Conservation (phyloP, 2,888 invertebrate genomes). For the Magallana nippona region DNA sequence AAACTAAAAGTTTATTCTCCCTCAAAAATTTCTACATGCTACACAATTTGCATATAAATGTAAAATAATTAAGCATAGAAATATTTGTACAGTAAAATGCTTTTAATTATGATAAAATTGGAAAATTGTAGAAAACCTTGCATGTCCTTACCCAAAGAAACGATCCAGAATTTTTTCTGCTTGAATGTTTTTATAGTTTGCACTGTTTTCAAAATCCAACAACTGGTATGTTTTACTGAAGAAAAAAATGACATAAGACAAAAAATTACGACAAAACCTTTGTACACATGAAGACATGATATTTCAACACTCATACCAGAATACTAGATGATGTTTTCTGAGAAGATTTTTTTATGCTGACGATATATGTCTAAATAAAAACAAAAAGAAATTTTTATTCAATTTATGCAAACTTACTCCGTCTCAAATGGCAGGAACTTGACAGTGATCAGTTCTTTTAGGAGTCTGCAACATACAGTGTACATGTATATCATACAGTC, state of each 20-base stretch:
- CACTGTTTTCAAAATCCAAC: slow-evolving; percentile 75
- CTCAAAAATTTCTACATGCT: background rate
- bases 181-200: slow-evolving; percentile 75
- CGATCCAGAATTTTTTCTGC: slow-evolving; percentile 75
- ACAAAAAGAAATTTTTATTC: too few species aligned
- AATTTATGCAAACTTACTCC: slow-evolving; percentile 67
- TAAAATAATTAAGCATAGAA: too few species aligned
- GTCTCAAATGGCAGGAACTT: slow-evolving; percentile 75
- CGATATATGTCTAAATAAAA: background rate
- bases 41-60: too few species aligned
- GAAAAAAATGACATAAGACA: slow-evolving; percentile 43
- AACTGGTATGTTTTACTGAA: slow-evolving; percentile 75
- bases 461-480: slow-evolving; percentile 63
- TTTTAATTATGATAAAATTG: too few species aligned
- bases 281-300: too few species aligned
- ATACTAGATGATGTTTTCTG: too few species aligned
- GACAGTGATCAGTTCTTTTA: slow-evolving; percentile 76
- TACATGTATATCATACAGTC: background rate
- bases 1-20: background rate
- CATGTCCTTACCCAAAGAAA: slow-evolving; percentile 73
- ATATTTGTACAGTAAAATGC: too few species aligned
- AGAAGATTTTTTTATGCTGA: too few species aligned
- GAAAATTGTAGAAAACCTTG: background rate
- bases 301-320: too few species aligned
- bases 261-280: background rate